Percentiles rank a stretch among this genome's conserved stretches.
These are phyloP conservation scores for Lapara coniferarum DNA, from an alignment of 2,888 invertebrate genomes.

Conservation along the genomic window DNA sequence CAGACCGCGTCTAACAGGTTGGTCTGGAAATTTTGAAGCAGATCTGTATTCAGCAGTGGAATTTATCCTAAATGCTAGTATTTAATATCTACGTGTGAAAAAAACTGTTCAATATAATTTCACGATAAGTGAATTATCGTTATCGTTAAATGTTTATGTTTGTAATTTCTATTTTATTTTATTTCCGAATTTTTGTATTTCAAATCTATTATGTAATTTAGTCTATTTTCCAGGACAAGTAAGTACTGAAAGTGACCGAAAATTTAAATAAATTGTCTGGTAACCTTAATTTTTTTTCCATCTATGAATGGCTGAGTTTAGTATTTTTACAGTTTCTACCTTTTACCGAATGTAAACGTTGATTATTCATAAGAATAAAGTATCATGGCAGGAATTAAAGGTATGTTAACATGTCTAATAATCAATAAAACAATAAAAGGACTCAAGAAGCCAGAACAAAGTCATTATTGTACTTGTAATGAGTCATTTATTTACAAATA, in stretches of 20 bases:
- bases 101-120: no score
- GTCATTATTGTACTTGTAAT: constrained; percentile 46
- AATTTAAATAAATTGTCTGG: not conserved
- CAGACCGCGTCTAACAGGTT: no score
- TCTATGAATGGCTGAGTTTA: constrained; percentile 32
- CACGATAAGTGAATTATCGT: no score
- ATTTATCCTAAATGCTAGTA: no score
- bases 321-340: constrained; percentile 26
- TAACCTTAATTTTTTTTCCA: not conserved
- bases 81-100: no score
- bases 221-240: not conserved
- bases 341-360: constrained; percentile 31
- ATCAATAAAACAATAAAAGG: not conserved
- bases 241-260: not conserved
- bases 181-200: no score
- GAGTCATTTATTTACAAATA: constrained; percentile 77
- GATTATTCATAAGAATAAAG: constrained; percentile 23
- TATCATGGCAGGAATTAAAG: constrained; percentile 81
- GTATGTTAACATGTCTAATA: constrained; percentile 46
- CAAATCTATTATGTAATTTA: no score
- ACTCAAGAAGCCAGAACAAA: constrained; percentile 18
- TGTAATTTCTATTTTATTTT: no score
- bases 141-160: no score
- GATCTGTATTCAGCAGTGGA: no score
- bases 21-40: no score